Evolutionary conservation across 2,888 invertebrate species (phyloP), one percentile per base, ranked within the genome.

Genomic region (Acronicta alni): DNA sequence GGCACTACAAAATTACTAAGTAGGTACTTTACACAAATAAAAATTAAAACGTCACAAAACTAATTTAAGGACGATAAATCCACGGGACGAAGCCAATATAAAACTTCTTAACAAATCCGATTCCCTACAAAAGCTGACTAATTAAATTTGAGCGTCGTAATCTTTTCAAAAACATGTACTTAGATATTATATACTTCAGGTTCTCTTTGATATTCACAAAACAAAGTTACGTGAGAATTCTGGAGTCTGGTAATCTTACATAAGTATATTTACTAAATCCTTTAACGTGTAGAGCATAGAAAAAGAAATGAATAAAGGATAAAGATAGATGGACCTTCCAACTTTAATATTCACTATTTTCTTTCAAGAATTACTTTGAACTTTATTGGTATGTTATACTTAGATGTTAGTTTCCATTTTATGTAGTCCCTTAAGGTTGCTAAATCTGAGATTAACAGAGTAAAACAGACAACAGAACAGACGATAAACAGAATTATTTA

Each of bases 71-170:
- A 59, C 59, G 39, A 44, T 39, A 59, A 39, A 44, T 37, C 56
- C 23, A 43, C 39, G 43, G 60, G 49, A 43, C 45, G 75, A 75
- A 75, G 72, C 72, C 72, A 62, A 53, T 60, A 63, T 52, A 72
- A 71, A 56, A 71, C 67, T 70, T 74, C 57, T 55, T 57, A 48
- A 43, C 10, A 39, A 75, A 75, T 71, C 59, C 52, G 55, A 71
- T 63, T 53, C 59, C 44, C 18, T 63, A 58, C 46, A 75, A 75
- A 75, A 60, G 62, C 59, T 62, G 48, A 43, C 57, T 75, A 71
- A 75, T 73, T 44, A 71, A 70, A 70, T 72, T 63, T 63, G 17
- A 12, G 14, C 44, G 20, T 47, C 17, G 39, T 62, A 70, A 63
- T 60, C 59, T 49, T 41, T 47, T 45, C 48, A 39, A 55, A 72